Percentiles rank a stretch among this genome's conserved stretches.
phyloP scores from a whole-genome alignment of 1,140 invertebrate genomes.

The Diuraphis noxia region DNA sequence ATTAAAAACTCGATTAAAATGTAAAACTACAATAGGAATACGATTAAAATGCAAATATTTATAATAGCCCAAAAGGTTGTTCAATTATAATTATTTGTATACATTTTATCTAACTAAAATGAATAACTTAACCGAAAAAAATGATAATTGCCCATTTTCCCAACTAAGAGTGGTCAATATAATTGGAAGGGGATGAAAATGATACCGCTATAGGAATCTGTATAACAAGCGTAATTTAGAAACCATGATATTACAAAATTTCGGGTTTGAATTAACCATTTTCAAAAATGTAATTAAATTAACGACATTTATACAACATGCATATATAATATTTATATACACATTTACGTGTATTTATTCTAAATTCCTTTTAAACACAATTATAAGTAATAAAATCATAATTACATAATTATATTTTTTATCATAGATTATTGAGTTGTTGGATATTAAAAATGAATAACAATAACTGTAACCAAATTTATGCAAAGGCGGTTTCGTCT shows the following conservation, averaged over 20 bases:
- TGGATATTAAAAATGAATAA: not conserved
- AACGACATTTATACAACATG: not conserved
- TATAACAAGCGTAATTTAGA: constrained; percentile 18
- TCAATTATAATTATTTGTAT: constrained; percentile 13
- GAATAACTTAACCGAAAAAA: not conserved
- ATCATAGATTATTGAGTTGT: not conserved
- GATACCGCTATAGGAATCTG: not conserved
- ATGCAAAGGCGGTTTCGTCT: not conserved
- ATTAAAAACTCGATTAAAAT: constrained; percentile 7
- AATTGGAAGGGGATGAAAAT: not conserved
- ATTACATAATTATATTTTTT: not conserved
- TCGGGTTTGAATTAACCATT: not conserved
- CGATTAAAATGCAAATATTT: constrained; percentile 24
- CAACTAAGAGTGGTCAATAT: not conserved
- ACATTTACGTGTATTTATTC: not conserved
- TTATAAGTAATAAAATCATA: not conserved
- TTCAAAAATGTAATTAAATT: constrained; percentile 1
- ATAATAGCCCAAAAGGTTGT: constrained; percentile 8
- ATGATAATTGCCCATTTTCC: not conserved
- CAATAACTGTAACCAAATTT: not conserved
- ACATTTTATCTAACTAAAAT: constrained; percentile 5
- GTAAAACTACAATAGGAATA: not conserved
- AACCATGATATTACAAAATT: not conserved
- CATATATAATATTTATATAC: not conserved
- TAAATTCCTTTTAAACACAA: not conserved